phyloP scores from a whole-genome alignment of 1,140 invertebrate species.

The Zeugodacus cucurbitae region DNA sequence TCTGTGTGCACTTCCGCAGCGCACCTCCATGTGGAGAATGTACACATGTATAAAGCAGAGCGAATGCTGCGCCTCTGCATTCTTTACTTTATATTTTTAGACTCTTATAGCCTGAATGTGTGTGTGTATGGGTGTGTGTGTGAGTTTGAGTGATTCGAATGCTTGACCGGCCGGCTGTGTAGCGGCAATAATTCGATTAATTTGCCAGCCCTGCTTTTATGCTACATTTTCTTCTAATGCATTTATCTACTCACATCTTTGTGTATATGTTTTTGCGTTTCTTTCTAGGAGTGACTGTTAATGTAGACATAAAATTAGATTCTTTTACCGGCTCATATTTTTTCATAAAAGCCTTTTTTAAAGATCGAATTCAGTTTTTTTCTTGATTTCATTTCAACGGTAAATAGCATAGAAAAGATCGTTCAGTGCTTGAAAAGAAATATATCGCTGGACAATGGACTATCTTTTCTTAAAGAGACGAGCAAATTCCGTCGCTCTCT shows the following conservation, averaged over 20 bases:
- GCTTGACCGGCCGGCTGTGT: constrained; percentile 34
- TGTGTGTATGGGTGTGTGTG: neutral
- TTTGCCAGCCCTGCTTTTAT: constrained; percentile 41
- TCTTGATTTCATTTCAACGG: neutral
- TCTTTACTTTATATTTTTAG: too few relatives aligned
- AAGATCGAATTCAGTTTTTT: neutral
- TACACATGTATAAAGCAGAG: too few relatives aligned
- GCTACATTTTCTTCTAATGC: neutral
- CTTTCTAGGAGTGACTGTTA: neutral
- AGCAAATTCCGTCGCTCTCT: too few relatives aligned
- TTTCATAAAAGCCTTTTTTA: too few relatives aligned
- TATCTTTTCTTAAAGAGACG: too few relatives aligned
- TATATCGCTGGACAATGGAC: too few relatives aligned
- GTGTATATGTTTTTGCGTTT: neutral
- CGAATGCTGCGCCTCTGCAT: too few relatives aligned
- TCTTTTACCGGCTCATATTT: neutral
- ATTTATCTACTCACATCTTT: neutral
- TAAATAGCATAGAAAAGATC: too few relatives aligned
- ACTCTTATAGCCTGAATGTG: neutral
- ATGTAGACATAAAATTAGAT: neutral
- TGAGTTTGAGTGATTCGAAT: constrained; percentile 38
- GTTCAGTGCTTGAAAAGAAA: too few relatives aligned
- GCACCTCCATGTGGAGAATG: neutral
- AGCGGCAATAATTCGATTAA: constrained; percentile 46
- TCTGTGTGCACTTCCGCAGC: neutral